Evolutionary conservation across 1,140 invertebrate genomes (phyloP).

Genomic region (Hycleus phaleratus): DNA sequence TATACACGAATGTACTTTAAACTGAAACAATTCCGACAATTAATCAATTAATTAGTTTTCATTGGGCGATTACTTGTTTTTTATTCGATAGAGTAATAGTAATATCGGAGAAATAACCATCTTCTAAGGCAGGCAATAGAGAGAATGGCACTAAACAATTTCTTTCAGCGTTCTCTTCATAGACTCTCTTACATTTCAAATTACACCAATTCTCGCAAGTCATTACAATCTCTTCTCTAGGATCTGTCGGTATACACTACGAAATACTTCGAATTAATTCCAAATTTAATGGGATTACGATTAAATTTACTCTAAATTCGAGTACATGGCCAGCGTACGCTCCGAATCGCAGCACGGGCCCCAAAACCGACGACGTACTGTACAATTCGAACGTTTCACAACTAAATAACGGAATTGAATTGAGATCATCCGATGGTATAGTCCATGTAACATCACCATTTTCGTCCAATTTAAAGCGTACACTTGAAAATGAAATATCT

Average conservation of each 20-base stretch:
- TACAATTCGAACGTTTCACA: slow-evolving; percentile 59
- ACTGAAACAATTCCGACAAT: slow-evolving; percentile 39
- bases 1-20: slow-evolving; percentile 54
- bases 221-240: slow-evolving; percentile 49
- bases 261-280: neutral
- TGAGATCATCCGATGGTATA: slow-evolving; percentile 46
- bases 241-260: slow-evolving; percentile 32
- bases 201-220: slow-evolving; percentile 58
- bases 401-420: slow-evolving; percentile 53
- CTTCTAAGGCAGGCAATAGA: slow-evolving; percentile 53
- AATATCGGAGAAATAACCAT: slow-evolving; percentile 58
- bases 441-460: slow-evolving; percentile 59
- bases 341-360: slow-evolving; percentile 48
- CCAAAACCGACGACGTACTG: slow-evolving; percentile 27
- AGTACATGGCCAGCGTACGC: slow-evolving; percentile 58
- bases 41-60: neutral
- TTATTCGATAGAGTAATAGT: slow-evolving; percentile 46
- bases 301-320: slow-evolving; percentile 51
- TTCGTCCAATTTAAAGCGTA: slow-evolving; percentile 57
- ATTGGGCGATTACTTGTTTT: slow-evolving; percentile 43
- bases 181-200: slow-evolving; percentile 52
- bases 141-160: slow-evolving; percentile 43
- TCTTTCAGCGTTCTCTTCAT: slow-evolving; percentile 42
- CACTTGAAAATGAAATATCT: slow-evolving; percentile 40
- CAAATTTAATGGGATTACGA: too few species aligned